Evolutionary conservation across 2,797 vertebrate genomes (phyloP), one percentile per base, ranked within the genome.

Genomic region (Aeoliscus strigatus): DNA sequence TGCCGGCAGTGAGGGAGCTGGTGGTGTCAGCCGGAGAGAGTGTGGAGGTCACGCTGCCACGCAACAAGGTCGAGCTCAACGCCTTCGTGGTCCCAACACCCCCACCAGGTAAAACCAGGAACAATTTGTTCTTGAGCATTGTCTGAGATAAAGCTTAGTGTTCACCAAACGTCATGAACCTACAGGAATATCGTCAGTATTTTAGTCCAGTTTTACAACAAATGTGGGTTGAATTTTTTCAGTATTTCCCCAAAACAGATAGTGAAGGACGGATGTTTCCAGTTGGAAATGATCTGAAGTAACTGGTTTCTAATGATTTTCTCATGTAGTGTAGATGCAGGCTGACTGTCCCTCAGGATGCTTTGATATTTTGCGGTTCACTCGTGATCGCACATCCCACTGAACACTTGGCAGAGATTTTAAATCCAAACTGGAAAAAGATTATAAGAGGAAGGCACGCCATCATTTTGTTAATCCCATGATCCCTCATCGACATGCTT

Each of bases 11-110:
- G 69, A 91, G 87, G 79, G 90, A 95, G 66, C 82, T 99, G 81
- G 88, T 95, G 27, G 96, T 99, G 67, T 99, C 96, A 1, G 95
- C 96, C 53, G 96, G 96, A 36, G 76, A 92, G 53, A 96, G 87
- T 0, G 94, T 96, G 0, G 87, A 95, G 75, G 90, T 98, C 41
- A 98, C 93, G 3, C 80, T 99, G 65, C 96, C 96, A 8, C 80
- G 79, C 56, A 94, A 84, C 35, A 89, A 90, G 64, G 94, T 98
- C 18, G 89, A 92, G 24, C 89, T 99, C 73, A 94, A 97, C n/a
- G 94, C 94, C 0, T 98, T 82, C 33, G 94, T 94, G 52, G 83
- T 98, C 24, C 92, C 90, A 11, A 73, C 86, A 0, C 83, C 90
- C 12, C 79, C 81, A 15, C 0, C 54, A 82, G 85, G 94, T 98